Base-by-base conservation (phyloP, 2,888 invertebrate species). In the Campopleginae sp. region DNA sequence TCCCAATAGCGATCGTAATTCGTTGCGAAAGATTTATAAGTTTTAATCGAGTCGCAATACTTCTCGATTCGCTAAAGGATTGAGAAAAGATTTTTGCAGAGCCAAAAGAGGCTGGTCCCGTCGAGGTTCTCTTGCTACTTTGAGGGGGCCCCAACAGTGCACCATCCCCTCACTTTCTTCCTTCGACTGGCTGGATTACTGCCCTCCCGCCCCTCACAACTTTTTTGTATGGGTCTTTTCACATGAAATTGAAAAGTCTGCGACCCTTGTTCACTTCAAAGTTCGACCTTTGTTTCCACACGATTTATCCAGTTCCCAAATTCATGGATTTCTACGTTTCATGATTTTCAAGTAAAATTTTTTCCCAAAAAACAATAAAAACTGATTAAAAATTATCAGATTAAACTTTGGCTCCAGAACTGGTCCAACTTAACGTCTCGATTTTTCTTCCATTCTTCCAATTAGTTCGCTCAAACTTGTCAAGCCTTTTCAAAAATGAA, bases 131-230 rank as follows among this genome's bases (percentile, higher is more conserved):
- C 68, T 63, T 51, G 79, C 74, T 75, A 79, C 75, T 82, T 66
- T 79, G 85, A 85, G 82, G 85, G 82, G 85, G 82, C 82, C 81
- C 54, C 66, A 70, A 76, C 82, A 58, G 78, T 63, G 74, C 81
- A 78, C 71, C 78, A 51, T 63, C 74, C 75, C 79, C 71, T 61
- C 68, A 44, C 46, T n/a, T 66, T 80, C 65, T 38, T 46, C 54
- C 75, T 65, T 33, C 65, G 75, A 48, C 80, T 66, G 61, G 75
- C 72, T 77, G 66, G 85, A 82, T 85, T 48, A 79, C 78, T 79
- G 81, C 78, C 75, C 82, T 80, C 84, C 61, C 77, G 72, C 78
- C 70, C 61, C 72, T 17, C 72, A 42, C 33, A 65, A 63, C 63
- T 63, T 48, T 48, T 27, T 19, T 46, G 7, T 42, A 77, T 14